Base-by-base conservation (phyloP, 2,888 invertebrate species). In the Embidobia sp. region DNA sequence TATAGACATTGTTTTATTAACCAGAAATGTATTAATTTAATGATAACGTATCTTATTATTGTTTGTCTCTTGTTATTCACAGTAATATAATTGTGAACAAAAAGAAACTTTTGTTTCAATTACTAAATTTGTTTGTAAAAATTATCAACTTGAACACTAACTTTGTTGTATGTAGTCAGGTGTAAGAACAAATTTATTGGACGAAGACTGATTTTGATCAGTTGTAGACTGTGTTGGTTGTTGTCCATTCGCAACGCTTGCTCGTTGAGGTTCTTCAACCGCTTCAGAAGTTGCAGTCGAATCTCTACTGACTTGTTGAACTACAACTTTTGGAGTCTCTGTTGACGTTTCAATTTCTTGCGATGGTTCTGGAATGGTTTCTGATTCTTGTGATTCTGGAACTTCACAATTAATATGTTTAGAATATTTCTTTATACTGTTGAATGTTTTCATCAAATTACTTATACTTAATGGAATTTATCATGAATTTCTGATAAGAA, bases 151-250 rank as follows among this genome's bases (percentile, higher is more conserved):
- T n/a, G n/a, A n/a, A n/a, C n/a, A 64, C 94, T 93, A 92, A 96
- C 97, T 97, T 93, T 97, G 97, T 89, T 97, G 97, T 82, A 97
- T 96, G 87, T 97, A 97, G 90, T 97, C 96, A 59, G 96, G 95
- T 8, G 97, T 97, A 76, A 97, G 92, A 81, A 96, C 94, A 90
- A 97, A 97, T 90, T 95, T 93, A 84, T 92, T 91, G 31, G 88
- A 82, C 55, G 86, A 82, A 33, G 90, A 85, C 73, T 88, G 85
- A 59, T 69, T 84, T 22, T 83, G 81, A 7, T 89, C 89, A 4
- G 42, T 31, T 1, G 83, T 40, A 3, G 85, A 83, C 74, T 89
- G 89, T 42, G 86, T 81, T 13, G 88, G 87, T 77, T 89, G 88
- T 81, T 90, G 86, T 13, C 88, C 89, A 80, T 89, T 89, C 1